These are phyloP conservation scores for Netelia fuscicornis DNA, from an alignment of 2,888 invertebrate genomes.

Conservation along the genomic window DNA sequence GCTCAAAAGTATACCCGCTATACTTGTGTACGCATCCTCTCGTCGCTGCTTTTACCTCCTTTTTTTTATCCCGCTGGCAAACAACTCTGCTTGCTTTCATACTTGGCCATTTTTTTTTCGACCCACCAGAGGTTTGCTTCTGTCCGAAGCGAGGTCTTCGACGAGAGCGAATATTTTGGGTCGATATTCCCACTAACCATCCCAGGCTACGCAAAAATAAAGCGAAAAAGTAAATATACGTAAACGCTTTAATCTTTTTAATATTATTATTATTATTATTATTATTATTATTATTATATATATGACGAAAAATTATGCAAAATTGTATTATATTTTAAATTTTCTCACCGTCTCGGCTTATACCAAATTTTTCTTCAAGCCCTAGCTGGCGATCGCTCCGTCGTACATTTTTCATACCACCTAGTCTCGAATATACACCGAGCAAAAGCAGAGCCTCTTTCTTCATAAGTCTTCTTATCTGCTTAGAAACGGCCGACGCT, in stretches of 20 bases:
- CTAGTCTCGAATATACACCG: slow-evolving; percentile 2
- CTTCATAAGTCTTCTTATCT: slow-evolving; percentile 69
- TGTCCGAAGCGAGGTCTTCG: slow-evolving; percentile 4
- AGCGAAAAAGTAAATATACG: background rate
- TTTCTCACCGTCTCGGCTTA: background rate
- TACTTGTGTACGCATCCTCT: slow-evolving; percentile 4
- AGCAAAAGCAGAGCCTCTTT: slow-evolving; percentile 20
- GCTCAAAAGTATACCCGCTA: slow-evolving; percentile 9
- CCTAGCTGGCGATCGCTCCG: background rate
- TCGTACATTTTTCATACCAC: background rate
- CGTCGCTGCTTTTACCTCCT: slow-evolving; percentile 27
- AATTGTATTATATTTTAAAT: slow-evolving; percentile 43
- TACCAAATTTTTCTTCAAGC: slow-evolving; percentile 10
- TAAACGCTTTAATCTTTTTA: too few species aligned
- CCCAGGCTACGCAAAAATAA: background rate
- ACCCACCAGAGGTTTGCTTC: background rate
- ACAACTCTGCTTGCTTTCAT: slow-evolving; percentile 43
- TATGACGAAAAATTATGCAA: slow-evolving; percentile 42
- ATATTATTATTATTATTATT: too few species aligned
- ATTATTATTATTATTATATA: background rate
- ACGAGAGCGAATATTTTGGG: slow-evolving; percentile 42
- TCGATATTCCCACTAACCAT: background rate
- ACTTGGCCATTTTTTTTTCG: slow-evolving; percentile 21
- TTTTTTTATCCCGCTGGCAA: slow-evolving; percentile 35
- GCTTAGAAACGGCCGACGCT: slow-evolving; percentile 66